Percentiles rank a stretch among this genome's conserved stretches.
Conservation (phyloP, 2,113 vertebrate species). For the Arenaria interpres region DNA sequence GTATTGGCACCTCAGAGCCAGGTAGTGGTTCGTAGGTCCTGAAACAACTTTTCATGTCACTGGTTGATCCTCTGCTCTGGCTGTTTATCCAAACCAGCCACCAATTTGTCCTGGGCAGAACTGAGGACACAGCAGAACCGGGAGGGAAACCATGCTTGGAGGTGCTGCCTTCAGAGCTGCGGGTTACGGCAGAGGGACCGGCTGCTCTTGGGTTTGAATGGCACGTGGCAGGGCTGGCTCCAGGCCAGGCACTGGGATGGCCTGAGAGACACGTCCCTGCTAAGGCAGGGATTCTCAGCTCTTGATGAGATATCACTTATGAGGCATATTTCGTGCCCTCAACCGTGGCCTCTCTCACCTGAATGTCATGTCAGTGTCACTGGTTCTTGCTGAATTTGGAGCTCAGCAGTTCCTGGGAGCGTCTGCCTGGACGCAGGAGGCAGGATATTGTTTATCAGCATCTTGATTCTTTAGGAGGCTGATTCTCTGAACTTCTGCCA, state of each 20-base stretch:
- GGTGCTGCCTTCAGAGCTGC: neutral
- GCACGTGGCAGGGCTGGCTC: neutral
- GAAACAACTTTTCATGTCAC: neutral
- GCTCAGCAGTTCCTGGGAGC: slow-evolving; percentile 49
- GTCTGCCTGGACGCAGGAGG: neutral
- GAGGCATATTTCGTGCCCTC: slow-evolving; percentile 29
- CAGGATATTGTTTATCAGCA: slow-evolving; percentile 17
- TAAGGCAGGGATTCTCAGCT: neutral
- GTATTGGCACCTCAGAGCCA: neutral
- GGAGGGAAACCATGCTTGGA: rapidly evolving
- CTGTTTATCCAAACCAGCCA: neutral
- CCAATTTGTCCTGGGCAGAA: neutral
- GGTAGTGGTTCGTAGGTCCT: neutral
- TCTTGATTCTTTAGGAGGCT: slow-evolving; percentile 19
- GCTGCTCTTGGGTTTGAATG: neutral
- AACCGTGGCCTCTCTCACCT: neutral
- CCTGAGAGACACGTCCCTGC: neutral
- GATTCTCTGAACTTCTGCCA: neutral
- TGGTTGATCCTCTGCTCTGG: neutral
- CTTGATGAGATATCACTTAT: neutral
- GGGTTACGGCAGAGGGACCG: rapidly evolving
- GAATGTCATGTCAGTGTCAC: slow-evolving; percentile 20
- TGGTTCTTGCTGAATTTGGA: neutral
- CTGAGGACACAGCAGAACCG: rapidly evolving
- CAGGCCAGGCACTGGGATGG: neutral